Evolutionary conservation across 35 echinoderm and acorn worm genomes (phyloP), one percentile per base, ranked within the genome.

Genomic region (Stichopus chloronotus): DNA sequence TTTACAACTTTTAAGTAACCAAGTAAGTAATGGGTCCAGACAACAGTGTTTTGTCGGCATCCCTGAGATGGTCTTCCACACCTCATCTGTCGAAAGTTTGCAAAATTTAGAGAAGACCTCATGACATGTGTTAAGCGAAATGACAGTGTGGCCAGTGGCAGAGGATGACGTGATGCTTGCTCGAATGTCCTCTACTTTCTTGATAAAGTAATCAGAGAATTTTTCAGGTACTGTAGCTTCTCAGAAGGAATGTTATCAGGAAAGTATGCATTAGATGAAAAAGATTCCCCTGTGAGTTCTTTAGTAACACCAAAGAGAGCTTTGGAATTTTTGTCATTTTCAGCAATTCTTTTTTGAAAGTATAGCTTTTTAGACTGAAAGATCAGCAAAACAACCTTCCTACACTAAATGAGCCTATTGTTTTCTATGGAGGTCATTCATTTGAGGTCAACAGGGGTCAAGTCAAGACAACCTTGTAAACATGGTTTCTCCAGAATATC

Each of bases 301-400:
- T 54, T 55, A 54, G 55, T 54, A 55, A 83, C 9, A 83, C 5
- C 74, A 14, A 78, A 78, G 19, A 78, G 74, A 78, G 74, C 74
- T 78, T 78, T 78, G 5, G 74, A 19, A 19, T 78, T 78, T 78
- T 19, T 78, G 74, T 78, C 74, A 22, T 78, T 78, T 8, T 78
- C 74, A 20, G 74, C 14, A 78, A 78, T 22, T 78, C 74, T 78
- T 2, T 19, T 78, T 78, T 78, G 74, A 78, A 78, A 78, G 14
- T 8, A 78, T 78, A 7, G 16, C 74, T 78, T 78, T 78, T 78
- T 78, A 78, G 74, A 78, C 74, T 22, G 74, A 8, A 78, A 78
- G 14, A 78, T 78, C 74, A 78, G 74, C 14, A 30, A 78, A 8
- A 19, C 74, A 78, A 78, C 74, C 74, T 78, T 78, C 74, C 14